Evolutionary conservation across 2,113 vertebrate species (phyloP), one percentile per base, ranked within the genome.

Genomic region (Pycnonotus jocosus): DNA sequence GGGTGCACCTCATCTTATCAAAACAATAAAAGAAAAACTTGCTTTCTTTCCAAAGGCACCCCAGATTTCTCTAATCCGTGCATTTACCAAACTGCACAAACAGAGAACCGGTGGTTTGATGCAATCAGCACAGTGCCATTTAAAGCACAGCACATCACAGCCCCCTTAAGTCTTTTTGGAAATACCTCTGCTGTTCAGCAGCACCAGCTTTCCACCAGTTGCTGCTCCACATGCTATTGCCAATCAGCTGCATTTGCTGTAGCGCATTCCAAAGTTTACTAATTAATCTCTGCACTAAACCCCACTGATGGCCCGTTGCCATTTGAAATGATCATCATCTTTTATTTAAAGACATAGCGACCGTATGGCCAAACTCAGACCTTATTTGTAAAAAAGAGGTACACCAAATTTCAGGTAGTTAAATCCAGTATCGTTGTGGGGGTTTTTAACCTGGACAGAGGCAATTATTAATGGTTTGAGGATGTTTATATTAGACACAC

Each of bases 151-250:
- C 64, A 95, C 91, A 95, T 60, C 92, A 91, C 93, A 94, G 92
- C 86, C 90, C 95, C 93, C 96, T 94, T 95, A 98, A 98, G 95
- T 86, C 95, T 89, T 97, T 98, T 97, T 97, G 96, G 94, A 97
- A 98, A 98, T 97, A 93, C 92, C 76, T 97, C 80, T 90, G 94
- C 91, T 89, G 76, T 90, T 85, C 74, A 88, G 93, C 92, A 97
- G 95, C 81, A 87, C 83, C 54, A 66, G 88, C 94, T 64, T 95
- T 95, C 93, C 95, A 96, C 93, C 98, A 98, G 98, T 98, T 98
- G 98, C 97, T 98, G 91, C 96, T 95, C 97, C 99, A 99, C 97
- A 95, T 99, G 98, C 97, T 98, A 87, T 93, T 98, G 98, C 98
- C 98, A 98, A 98, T 99, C 99, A 99, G 96, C 73, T 95, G 86